Base-by-base conservation (phyloP, 2,797 vertebrate genomes). In the Artibeus jamaicensis region DNA sequence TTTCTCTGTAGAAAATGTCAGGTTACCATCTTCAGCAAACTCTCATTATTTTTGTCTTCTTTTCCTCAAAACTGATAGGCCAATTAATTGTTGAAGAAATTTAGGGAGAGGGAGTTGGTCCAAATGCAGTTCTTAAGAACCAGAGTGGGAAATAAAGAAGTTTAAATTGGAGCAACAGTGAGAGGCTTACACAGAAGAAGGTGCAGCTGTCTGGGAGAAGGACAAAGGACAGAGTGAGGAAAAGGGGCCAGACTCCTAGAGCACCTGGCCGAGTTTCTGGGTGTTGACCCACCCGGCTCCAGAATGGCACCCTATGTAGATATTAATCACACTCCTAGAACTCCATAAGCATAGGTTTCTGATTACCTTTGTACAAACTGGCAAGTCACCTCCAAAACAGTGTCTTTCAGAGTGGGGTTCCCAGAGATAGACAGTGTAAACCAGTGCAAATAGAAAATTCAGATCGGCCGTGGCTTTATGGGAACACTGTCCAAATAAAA, bases 401-500 rank as follows among this genome's bases (percentile, higher is more conserved):
- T 9, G 2, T 93, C 73, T 89, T 86, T 95, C 55, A 48, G 91
- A 73, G 89, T 2, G 55, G 86, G 39, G 24, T 65, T 78, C 16
- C 0, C 77, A 74, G 46, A 93, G 71, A 55, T 12, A 70, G 65
- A 82, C 57, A 22, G 2, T 39, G 16, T 34, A 48, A 89, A 21
- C 71, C 4, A 1, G 32, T 2, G 9, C 84, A 55, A 89, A 74
- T 59, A 50, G 71, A 88, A 73, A 39, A 67, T 70, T 55, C 74
- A 34, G 67, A 83, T 86, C 15, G 12, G 19, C 74, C 86, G 21
- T 18, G n/a, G 79, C 26, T 65, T 81, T 32, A 37, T 0, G 4
- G 76, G 67, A 91, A 46, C 21, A 32, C 26, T 48, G 73, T 84
- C 93, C 94, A 91, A 91, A 76, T 87, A 73, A 96, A 96, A 95